Evolutionary conservation across 2,113 vertebrate genomes (phyloP).

Genomic region (Atractosteus spatula): DNA sequence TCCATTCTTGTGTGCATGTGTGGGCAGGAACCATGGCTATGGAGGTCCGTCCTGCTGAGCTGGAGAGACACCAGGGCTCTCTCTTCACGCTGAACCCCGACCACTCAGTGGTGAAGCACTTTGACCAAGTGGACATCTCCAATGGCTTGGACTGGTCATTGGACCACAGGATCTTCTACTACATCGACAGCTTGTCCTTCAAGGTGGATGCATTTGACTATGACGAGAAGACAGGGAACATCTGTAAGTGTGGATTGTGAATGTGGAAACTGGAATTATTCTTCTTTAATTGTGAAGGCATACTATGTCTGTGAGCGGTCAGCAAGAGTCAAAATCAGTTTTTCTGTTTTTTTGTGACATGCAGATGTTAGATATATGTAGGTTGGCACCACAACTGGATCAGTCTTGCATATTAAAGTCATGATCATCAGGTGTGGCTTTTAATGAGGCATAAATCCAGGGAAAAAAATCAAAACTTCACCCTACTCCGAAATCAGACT

Average conservation of each 20-base stretch:
- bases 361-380: too few species aligned
- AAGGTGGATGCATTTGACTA: slow-evolving; percentile 88
- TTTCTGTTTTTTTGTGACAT: too few species aligned
- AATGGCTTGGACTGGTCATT: slow-evolving; percentile 92
- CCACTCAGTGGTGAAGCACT: slow-evolving; percentile 71
- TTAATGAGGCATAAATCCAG: too few species aligned
- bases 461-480: too few species aligned
- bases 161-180: slow-evolving; percentile 84
- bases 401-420: too few species aligned
- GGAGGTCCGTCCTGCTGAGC: slow-evolving; percentile 65
- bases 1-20: slow-evolving; percentile 46
- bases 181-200: slow-evolving; percentile 86
- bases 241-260: slow-evolving; percentile 56
- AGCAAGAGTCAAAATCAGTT: too few species aligned
- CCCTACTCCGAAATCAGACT: too few species aligned
- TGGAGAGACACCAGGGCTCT: slow-evolving; percentile 73
- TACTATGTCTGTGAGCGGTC: too few species aligned
- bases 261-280: too few species aligned
- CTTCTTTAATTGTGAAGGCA: too few species aligned
- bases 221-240: slow-evolving; percentile 70
- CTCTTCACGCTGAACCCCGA: slow-evolving; percentile 68
- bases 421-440: too few species aligned
- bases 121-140: slow-evolving; percentile 85
- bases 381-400: too few species aligned
- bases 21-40: slow-evolving; percentile 77